Conservation (phyloP, 2,888 invertebrate species). For the Endomychus coccineus region DNA sequence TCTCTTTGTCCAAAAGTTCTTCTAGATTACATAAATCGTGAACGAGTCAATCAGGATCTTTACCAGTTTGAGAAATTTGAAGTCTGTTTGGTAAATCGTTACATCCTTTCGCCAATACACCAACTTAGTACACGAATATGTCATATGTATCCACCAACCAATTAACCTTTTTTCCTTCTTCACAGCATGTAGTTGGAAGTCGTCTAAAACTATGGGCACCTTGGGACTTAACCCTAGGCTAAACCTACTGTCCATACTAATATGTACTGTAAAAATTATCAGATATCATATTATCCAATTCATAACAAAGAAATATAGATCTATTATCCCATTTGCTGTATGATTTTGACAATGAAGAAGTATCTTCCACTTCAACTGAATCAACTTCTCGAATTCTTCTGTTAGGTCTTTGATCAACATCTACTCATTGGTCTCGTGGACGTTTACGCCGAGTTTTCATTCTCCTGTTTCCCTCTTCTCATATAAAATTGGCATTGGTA, state of each 20-base stretch:
- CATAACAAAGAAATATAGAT: slow-evolving; percentile 20
- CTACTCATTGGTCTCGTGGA: slow-evolving; percentile 16
- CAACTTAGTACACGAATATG: slow-evolving; percentile 54
- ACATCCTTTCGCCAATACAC: slow-evolving; percentile 74
- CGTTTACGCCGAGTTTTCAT: slow-evolving; percentile 27
- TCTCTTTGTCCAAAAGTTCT: slow-evolving; percentile 38
- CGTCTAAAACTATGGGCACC: slow-evolving; percentile 24
- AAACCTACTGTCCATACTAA: slow-evolving; percentile 23
- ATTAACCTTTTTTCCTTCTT: slow-evolving; percentile 15
- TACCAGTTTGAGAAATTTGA: slow-evolving; percentile 49
- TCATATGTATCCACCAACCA: slow-evolving; percentile 60
- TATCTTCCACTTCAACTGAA: slow-evolving; percentile 18
- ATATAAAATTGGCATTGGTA: slow-evolving; percentile 34
- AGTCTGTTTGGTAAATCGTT: slow-evolving; percentile 69
- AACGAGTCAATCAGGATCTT: slow-evolving; percentile 48
- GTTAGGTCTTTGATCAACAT: slow-evolving; percentile 19
- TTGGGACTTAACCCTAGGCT: slow-evolving; percentile 23
- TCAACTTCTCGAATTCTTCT: slow-evolving; percentile 13
- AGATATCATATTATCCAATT: slow-evolving; percentile 25
- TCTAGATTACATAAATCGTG: slow-evolving; percentile 56
- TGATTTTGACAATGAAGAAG: slow-evolving; percentile 9
- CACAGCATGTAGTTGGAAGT: slow-evolving; percentile 19
- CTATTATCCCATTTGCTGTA: slow-evolving; percentile 6
- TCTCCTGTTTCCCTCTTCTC: slow-evolving; percentile 21
- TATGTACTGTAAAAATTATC: slow-evolving; percentile 19